Conservation (phyloP, 1,140 invertebrate genomes). For the Drosophila azteca region DNA sequence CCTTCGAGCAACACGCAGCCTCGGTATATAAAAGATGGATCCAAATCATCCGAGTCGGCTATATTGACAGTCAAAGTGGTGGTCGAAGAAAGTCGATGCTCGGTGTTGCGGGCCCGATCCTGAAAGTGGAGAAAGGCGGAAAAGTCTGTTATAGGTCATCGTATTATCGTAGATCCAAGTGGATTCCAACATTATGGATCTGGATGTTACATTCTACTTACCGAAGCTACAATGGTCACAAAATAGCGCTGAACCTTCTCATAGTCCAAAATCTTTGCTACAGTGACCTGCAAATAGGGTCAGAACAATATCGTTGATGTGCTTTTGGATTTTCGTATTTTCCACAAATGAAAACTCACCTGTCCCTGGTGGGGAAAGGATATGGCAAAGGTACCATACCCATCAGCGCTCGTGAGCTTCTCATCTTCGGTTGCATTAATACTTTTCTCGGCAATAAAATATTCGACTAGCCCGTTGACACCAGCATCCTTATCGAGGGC, state of each 20-base stretch:
- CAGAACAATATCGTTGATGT: not conserved
- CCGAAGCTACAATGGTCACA: constrained; percentile 94
- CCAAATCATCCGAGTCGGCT: constrained; percentile 94
- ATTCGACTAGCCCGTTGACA: constrained; percentile 93
- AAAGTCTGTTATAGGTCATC: no score
- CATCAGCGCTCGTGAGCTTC: constrained; percentile 89
- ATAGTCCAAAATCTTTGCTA: constrained; percentile 94
- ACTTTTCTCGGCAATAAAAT: constrained; percentile 88
- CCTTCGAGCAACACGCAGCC: constrained; percentile 91
- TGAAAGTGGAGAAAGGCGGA: constrained; percentile 79
- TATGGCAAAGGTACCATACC: constrained; percentile 92
- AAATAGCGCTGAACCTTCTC: constrained; percentile 95
- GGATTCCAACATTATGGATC: no score
- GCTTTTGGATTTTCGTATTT: no score
- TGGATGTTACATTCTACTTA: constrained; percentile 85
- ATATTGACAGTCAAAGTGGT: constrained; percentile 94
- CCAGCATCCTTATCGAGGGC: constrained; percentile 93
- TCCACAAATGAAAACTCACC: constrained; percentile 45
- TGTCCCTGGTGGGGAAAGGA: constrained; percentile 95
- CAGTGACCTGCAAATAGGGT: constrained; percentile 86
- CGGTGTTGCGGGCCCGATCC: constrained; percentile 91
- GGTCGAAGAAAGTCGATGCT: constrained; percentile 90
- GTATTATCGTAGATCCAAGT: no score
- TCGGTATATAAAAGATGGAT: constrained; percentile 93
- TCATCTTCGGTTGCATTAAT: constrained; percentile 86